phyloP scores from a whole-genome alignment of 2,888 invertebrate species.

The Villa cingulata region DNA sequence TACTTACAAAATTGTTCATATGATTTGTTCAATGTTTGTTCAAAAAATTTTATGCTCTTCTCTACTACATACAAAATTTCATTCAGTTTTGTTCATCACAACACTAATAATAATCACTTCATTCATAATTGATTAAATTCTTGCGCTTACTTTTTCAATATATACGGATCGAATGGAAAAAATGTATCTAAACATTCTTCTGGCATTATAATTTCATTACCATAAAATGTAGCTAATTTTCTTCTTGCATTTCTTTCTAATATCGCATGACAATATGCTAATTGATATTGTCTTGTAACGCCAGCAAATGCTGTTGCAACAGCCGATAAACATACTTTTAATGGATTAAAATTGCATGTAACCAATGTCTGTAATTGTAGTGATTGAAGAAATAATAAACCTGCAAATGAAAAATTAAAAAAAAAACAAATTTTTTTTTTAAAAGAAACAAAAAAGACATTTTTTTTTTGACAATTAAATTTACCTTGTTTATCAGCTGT shows the following conservation, averaged over 20 bases:
- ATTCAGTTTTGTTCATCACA: too few species aligned
- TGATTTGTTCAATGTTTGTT: too few species aligned
- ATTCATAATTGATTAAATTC: not conserved
- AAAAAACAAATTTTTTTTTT: too few species aligned
- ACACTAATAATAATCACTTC: not conserved
- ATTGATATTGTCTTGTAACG: conserved; percentile 68
- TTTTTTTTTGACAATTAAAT: conserved; percentile 15
- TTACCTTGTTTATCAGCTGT: conserved; percentile 63
- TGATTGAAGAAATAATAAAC: conserved; percentile 61
- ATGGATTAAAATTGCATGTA: conserved; percentile 74
- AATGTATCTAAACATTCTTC: conserved; percentile 45
- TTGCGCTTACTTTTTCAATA: conserved; percentile 47
- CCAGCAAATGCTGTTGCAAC: conserved; percentile 70
- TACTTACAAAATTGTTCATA: too few species aligned
- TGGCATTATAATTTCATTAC: conserved; percentile 39
- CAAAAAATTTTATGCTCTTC: not conserved
- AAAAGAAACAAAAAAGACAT: not conserved
- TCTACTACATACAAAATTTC: too few species aligned
- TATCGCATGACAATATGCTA: conserved; percentile 83
- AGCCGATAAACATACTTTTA: conserved; percentile 63
- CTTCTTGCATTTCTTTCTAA: conserved; percentile 69
- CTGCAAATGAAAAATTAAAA: conserved; percentile 45
- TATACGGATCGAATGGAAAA: conserved; percentile 86
- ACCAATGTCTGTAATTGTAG: conserved; percentile 77
- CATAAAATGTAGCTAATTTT: conserved; percentile 43